These are phyloP conservation scores for Beris morrisii DNA, from an alignment of 2,888 invertebrate species.

Conservation along the genomic window DNA sequence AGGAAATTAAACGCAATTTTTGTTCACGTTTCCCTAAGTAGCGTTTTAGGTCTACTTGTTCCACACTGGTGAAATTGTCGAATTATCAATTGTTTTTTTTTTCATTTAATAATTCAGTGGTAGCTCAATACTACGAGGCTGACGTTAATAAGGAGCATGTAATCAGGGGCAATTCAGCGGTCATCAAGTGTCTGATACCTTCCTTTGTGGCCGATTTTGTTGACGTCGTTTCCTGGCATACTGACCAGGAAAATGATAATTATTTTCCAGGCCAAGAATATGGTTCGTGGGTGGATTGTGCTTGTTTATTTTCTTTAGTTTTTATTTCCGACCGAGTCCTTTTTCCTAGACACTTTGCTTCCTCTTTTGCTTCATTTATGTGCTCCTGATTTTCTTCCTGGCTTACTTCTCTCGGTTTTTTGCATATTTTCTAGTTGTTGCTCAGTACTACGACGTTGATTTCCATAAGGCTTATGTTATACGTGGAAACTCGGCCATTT, in stretches of 20 bases:
- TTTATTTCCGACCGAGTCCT: not conserved
- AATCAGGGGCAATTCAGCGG: conserved; percentile 78
- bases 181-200: conserved; percentile 80
- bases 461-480: conserved; percentile 91
- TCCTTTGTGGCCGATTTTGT: conserved; percentile 87
- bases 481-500: conserved; percentile 83
- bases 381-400: conserved; percentile 24
- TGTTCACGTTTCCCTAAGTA: too few relatives aligned
- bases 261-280: conserved; percentile 67
- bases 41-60: too few relatives aligned
- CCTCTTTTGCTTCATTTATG: not conserved
- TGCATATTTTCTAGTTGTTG: conserved; percentile 72
- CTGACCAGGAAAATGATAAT: conserved; percentile 72
- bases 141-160: conserved; percentile 85
- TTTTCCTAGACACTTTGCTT: conserved; percentile 12
- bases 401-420: not conserved
- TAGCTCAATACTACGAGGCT: conserved; percentile 78
- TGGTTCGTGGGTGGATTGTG: conserved; percentile 52
- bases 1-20: too few relatives aligned
- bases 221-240: conserved; percentile 78
- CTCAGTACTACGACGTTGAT: conserved; percentile 88
- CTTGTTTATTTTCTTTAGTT: conserved; percentile 3
- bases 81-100: not conserved
- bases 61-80: too few relatives aligned
- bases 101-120: conserved; percentile 60